Percentiles rank a stretch among this genome's conserved stretches.
Conservation (phyloP, 1,140 invertebrate genomes). For the Drosophila trapezifrons region DNA sequence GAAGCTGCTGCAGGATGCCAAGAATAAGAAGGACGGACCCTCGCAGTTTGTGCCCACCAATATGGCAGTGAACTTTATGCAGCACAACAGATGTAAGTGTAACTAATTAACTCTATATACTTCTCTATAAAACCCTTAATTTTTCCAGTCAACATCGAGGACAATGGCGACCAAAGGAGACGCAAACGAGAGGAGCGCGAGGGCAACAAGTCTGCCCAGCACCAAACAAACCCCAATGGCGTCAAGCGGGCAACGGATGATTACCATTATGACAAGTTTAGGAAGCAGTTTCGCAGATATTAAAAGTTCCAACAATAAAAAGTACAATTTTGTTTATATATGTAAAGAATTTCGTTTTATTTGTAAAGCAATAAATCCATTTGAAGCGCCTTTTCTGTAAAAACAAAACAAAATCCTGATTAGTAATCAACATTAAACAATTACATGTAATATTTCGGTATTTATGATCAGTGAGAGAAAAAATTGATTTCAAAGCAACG, state of each 20-base stretch:
- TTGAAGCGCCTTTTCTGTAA: background rate
- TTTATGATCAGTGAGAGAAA: constrained; percentile 52
- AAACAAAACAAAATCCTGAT: constrained; percentile 4
- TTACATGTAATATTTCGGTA: background rate
- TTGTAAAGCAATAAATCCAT: background rate
- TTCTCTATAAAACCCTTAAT: constrained; percentile 41
- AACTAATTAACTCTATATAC: background rate
- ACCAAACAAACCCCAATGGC: constrained; percentile 84
- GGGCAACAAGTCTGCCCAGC: constrained; percentile 79
- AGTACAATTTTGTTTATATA: background rate
- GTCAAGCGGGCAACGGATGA: constrained; percentile 95
- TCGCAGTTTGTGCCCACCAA: constrained; percentile 98
- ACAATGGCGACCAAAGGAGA: constrained; percentile 86
- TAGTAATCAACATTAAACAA: constrained; percentile 9
- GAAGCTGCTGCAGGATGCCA: constrained; percentile 93
- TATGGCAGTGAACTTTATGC: constrained; percentile 99
- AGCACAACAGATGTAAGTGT: constrained; percentile 94
- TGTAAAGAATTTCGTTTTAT: background rate
- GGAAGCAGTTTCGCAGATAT: constrained; percentile 97
- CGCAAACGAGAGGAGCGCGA: constrained; percentile 85
- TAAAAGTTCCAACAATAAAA: constrained; percentile 83
- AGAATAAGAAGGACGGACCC: constrained; percentile 96
- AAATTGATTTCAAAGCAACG: constrained; percentile 81
- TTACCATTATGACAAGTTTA: constrained; percentile 98
- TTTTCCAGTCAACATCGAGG: constrained; percentile 92